Evolutionary conservation across 2,888 invertebrate species (phyloP).

Genomic region (Callinectes sapidus): DNA sequence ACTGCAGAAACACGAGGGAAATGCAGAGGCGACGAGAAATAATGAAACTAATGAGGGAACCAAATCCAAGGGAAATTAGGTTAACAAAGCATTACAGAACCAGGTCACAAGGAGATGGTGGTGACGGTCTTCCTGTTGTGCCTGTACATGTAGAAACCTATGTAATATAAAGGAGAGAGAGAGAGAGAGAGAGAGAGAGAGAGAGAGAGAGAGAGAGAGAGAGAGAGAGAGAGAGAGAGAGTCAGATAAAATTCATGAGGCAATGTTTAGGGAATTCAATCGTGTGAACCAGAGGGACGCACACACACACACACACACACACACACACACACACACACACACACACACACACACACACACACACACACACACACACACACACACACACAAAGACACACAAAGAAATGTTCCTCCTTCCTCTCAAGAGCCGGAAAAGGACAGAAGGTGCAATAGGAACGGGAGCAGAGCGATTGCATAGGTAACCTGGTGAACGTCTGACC

Average conservation of each 20-base stretch:
- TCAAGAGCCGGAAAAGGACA: not conserved
- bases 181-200: conserved; percentile 7
- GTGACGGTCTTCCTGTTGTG: not conserved
- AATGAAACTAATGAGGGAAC: not conserved
- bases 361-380: not conserved
- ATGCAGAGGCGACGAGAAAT: not conserved
- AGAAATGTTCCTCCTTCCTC: not conserved
- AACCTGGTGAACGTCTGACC: too few species aligned
- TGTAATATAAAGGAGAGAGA: not conserved
- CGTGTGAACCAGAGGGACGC: not conserved
- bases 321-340: not conserved
- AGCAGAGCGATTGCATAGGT: not conserved
- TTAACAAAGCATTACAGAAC: not conserved
- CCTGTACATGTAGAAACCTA: not conserved
- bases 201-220: conserved; percentile 15
- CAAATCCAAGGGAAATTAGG: not conserved
- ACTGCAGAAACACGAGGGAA: not conserved
- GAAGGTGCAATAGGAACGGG: not conserved
- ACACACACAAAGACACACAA: not conserved
- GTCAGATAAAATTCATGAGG: conserved; percentile 12
- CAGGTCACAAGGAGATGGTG: not conserved
- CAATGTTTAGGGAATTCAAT: conserved; percentile 13
- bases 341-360: not conserved
- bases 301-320: not conserved
- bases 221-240: not conserved